These are phyloP conservation scores for Plumapathes pennacea DNA, from an alignment of 92 coral and sea anemone genomes.

Conservation along the genomic window DNA sequence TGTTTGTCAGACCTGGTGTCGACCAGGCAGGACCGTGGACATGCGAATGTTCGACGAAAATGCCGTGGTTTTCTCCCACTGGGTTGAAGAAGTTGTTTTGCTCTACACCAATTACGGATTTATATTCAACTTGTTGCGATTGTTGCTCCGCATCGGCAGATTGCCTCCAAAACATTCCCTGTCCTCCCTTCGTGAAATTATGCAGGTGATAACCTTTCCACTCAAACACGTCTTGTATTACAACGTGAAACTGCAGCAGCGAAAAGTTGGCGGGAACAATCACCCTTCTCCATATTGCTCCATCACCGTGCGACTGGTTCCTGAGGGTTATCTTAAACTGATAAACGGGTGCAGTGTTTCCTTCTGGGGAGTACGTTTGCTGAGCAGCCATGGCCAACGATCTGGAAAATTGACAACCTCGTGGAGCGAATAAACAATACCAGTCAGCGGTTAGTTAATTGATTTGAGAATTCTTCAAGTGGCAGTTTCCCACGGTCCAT, in stretches of 20 bases:
- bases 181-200: background rate
- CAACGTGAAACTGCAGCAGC: constrained; percentile 24
- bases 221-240: constrained; percentile 27
- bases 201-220: constrained; percentile 30
- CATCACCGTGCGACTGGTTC: background rate
- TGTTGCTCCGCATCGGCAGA: too few species aligned
- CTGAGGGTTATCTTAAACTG: constrained; percentile 21
- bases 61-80: background rate
- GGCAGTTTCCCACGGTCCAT: too few species aligned
- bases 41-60: background rate
- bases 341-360: too few species aligned
- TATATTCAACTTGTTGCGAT: too few species aligned
- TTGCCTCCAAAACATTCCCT: too few species aligned
- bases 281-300: constrained; percentile 35
- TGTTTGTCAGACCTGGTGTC: too few species aligned
- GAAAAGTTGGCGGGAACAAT: constrained; percentile 36
- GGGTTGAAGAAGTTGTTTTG: background rate
- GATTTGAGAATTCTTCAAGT: too few species aligned
- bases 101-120: too few species aligned
- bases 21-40: background rate
- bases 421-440: too few species aligned
- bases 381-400: background rate
- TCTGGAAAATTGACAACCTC: too few species aligned
- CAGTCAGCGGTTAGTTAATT: too few species aligned
- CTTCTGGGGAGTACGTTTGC: too few species aligned